Evolutionary conservation across 1,140 invertebrate species (phyloP).

Genomic region (Stegodyphus mimosarum): DNA sequence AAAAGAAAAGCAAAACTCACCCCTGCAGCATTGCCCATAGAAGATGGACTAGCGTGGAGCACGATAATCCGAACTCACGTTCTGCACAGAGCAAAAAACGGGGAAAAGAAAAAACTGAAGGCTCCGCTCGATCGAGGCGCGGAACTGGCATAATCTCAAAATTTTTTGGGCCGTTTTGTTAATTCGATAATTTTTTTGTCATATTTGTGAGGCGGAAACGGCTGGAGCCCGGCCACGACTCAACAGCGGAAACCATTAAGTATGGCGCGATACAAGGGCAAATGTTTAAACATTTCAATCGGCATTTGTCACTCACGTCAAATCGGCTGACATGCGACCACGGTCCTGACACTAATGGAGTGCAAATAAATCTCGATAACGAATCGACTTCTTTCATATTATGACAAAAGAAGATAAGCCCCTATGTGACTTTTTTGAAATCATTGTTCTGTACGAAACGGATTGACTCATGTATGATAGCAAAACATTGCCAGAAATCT

Average conservation of each 20-base stretch:
- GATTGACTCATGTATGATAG: too few relatives aligned
- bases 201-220: conserved; percentile 54
- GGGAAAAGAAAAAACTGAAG: background rate
- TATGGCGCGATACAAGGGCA: conserved; percentile 31
- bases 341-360: too few relatives aligned
- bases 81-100: background rate
- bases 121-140: conserved; percentile 26
- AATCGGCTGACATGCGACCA: background rate
- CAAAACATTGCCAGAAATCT: too few relatives aligned
- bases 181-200: conserved; percentile 48
- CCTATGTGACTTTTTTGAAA: too few relatives aligned
- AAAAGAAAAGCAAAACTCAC: conserved; percentile 2
- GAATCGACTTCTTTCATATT: too few relatives aligned
- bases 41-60: background rate
- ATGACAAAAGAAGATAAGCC: too few relatives aligned
- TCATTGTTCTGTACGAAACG: too few relatives aligned
- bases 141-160: conserved; percentile 59
- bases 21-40: conserved; percentile 48
- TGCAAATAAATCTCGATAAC: too few relatives aligned
- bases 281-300: conserved; percentile 41
- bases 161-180: conserved; percentile 45
- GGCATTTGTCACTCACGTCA: conserved; percentile 20
- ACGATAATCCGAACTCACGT: background rate
- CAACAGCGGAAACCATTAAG: conserved; percentile 45
- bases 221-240: conserved; percentile 12